These are phyloP conservation scores for Cichladusa arquata DNA, from an alignment of 2,113 vertebrate genomes.

Conservation along the genomic window DNA sequence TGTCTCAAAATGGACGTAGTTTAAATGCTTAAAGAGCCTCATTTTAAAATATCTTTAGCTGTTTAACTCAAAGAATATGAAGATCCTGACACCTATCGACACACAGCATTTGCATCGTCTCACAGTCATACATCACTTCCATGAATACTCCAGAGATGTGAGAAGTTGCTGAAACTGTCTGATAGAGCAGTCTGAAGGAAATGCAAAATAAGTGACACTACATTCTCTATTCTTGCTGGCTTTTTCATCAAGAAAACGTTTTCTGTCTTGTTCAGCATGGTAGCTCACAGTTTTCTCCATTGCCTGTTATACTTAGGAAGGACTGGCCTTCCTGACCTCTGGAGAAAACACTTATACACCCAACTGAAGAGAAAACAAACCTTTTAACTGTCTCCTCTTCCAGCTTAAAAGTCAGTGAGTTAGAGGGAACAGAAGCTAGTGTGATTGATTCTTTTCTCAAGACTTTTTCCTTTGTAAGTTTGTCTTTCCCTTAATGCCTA, in stretches of 20 bases:
- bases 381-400: background rate
- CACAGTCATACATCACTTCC: background rate
- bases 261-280: background rate
- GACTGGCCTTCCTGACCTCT: background rate
- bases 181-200: background rate
- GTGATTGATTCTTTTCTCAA: background rate
- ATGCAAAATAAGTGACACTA: background rate
- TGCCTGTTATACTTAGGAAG: background rate
- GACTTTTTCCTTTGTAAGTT: background rate
- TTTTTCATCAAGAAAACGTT: background rate
- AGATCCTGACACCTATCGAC: background rate
- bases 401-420: background rate
- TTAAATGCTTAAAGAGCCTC: background rate
- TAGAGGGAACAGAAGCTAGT: background rate
- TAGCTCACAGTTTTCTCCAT: background rate
- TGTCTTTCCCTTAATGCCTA: background rate
- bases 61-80: background rate
- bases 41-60: background rate
- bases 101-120: background rate
- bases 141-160: background rate
- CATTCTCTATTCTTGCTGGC: background rate
- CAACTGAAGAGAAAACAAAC: background rate
- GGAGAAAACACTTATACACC: background rate
- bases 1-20: background rate
- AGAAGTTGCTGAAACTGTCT: background rate